These are phyloP conservation scores for Halcyon malimbica DNA, from an alignment of 2,113 vertebrate genomes.

Conservation along the genomic window DNA sequence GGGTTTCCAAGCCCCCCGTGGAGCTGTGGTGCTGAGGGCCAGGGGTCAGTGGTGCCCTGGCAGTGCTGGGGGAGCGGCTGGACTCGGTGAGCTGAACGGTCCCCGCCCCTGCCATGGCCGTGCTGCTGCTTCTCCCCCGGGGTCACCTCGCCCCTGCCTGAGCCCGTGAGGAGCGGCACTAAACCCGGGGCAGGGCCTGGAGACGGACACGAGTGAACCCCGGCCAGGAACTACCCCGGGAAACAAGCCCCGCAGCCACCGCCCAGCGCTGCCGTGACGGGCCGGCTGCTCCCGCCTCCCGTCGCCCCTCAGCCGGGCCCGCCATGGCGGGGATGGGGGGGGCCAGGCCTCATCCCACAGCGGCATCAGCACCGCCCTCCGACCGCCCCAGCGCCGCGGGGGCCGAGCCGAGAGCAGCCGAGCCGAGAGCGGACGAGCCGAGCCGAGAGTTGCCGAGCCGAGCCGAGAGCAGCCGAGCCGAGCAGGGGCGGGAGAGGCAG, in stretches of 20 bases:
- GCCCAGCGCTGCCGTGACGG: too few species aligned
- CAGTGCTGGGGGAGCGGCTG: not conserved
- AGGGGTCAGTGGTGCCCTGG: not conserved
- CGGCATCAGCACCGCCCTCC: too few species aligned
- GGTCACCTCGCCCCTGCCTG: not conserved
- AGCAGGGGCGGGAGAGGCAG: not conserved
- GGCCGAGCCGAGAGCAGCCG: too few species aligned
- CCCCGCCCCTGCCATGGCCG: not conserved
- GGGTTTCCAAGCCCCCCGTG: not conserved
- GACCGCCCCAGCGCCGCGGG: too few species aligned
- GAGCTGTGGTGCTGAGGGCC: not conserved
- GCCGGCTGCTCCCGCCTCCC: not conserved
- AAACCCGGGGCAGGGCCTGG: not conserved
- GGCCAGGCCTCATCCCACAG: too few species aligned
- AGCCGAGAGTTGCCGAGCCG: too few species aligned
- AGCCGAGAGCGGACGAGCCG: too few species aligned
- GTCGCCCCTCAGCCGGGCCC: too few species aligned
- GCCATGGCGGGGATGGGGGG: too few species aligned
- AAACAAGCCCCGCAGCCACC: not conserved
- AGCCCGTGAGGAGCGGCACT: not conserved
- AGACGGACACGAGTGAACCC: not conserved
- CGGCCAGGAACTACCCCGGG: not conserved
- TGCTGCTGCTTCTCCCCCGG: not conserved
- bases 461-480: too few species aligned
- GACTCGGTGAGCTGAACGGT: not conserved